Evolutionary conservation across 2,113 vertebrate genomes (phyloP).

Genomic region (Hiodon alosoides): DNA sequence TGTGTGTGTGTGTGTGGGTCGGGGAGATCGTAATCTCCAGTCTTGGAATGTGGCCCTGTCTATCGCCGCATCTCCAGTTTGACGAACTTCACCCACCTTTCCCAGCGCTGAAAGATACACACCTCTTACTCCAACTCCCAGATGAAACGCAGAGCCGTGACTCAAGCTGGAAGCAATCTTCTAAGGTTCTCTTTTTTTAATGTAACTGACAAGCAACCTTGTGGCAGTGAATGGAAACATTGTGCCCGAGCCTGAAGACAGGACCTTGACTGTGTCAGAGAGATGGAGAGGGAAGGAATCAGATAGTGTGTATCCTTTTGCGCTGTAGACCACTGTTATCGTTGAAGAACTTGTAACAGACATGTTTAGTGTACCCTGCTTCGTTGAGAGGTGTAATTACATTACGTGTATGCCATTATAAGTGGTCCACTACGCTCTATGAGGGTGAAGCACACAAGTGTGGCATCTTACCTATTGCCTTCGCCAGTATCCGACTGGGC

Average conservation of each 20-base stretch:
- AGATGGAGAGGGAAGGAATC: slow-evolving; percentile 27
- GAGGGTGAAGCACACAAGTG: too few species aligned
- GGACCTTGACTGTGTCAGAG: slow-evolving; percentile 35
- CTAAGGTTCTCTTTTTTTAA: slow-evolving; percentile 27
- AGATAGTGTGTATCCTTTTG: not conserved
- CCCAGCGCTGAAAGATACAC: slow-evolving; percentile 24
- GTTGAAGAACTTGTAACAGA: too few species aligned
- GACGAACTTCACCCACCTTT: slow-evolving; percentile 29
- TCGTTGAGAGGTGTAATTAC: too few species aligned
- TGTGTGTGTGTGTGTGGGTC: not conserved
- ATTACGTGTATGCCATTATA: too few species aligned
- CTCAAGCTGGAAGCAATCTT: slow-evolving; percentile 33
- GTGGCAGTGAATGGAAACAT: slow-evolving; percentile 36
- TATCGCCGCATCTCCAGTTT: slow-evolving; percentile 35
- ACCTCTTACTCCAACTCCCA: slow-evolving; percentile 6
- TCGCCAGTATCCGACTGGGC: too few species aligned
- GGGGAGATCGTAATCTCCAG: slow-evolving; percentile 43
- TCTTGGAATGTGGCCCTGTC: slow-evolving; percentile 42
- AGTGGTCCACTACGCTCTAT: too few species aligned
- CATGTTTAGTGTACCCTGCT: too few species aligned
- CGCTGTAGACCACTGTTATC: too few species aligned
- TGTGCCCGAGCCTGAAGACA: slow-evolving; percentile 32
- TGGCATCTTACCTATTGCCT: too few species aligned
- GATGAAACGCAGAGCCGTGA: slow-evolving; percentile 30
- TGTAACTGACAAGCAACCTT: slow-evolving; percentile 36